phyloP scores from a whole-genome alignment of 2,797 vertebrate genomes.

The Poecilia wingei region DNA sequence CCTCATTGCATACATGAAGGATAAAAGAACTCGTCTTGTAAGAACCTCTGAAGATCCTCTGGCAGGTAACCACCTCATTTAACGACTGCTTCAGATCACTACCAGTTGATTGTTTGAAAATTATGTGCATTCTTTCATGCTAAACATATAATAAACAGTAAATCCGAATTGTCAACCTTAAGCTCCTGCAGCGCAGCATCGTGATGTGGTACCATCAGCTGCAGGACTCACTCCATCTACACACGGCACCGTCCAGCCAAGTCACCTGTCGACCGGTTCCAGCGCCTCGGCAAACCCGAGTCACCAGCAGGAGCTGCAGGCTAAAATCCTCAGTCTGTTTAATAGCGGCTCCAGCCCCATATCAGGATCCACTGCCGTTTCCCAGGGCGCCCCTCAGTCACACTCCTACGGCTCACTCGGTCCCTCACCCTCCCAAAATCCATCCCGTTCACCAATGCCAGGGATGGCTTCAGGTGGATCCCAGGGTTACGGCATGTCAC shows the following conservation, averaged over 20 bases:
- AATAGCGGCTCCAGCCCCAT: constrained; percentile 83
- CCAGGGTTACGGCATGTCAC: constrained; percentile 77
- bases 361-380: accelerated
- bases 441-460: constrained; percentile 57
- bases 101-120: background rate
- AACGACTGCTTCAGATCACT: background rate
- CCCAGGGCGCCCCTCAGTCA: constrained; percentile 26
- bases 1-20: constrained; percentile 90
- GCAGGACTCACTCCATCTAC: constrained; percentile 46
- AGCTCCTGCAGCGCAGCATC: constrained; percentile 42
- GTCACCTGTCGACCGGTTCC: constrained; percentile 65
- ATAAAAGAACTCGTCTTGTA: constrained; percentile 87
- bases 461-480: constrained; percentile 39
- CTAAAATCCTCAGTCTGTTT: constrained; percentile 98
- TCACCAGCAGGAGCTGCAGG: constrained; percentile 94
- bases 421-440: constrained; percentile 67
- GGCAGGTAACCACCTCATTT: constrained; percentile 72
- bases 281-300: constrained; percentile 69
- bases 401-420: constrained; percentile 70
- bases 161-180: background rate
- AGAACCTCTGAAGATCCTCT: constrained; percentile 82
- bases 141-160: background rate
- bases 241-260: constrained; percentile 35
- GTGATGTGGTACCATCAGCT: constrained; percentile 50
- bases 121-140: background rate